phyloP scores from a whole-genome alignment of 2,113 vertebrate species.

The Ammospiza nelsoni region DNA sequence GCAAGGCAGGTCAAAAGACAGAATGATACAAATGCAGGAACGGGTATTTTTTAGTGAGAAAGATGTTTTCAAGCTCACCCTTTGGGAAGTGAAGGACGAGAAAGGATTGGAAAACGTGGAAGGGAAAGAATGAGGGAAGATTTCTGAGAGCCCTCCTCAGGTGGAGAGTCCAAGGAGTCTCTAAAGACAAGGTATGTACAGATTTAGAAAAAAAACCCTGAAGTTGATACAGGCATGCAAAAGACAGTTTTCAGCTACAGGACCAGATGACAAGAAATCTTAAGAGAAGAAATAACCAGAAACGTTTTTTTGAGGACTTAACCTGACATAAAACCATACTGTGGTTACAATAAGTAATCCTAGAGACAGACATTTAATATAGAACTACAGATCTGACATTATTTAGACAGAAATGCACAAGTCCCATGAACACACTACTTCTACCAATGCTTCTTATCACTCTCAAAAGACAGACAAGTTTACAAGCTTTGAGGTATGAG shows the following conservation, averaged over 20 bases:
- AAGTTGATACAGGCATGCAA: neutral
- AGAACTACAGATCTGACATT: neutral
- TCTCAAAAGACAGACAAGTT: neutral
- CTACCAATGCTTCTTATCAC: neutral
- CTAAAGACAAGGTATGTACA: conserved; percentile 76
- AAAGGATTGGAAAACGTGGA: conserved; percentile 91
- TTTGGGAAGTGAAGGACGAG: conserved; percentile 88
- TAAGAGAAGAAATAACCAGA: neutral
- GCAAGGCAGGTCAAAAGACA: neutral
- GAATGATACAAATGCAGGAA: neutral
- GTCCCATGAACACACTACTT: neutral
- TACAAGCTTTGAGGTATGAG: neutral
- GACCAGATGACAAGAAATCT: neutral
- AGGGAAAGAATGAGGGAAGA: conserved; percentile 89
- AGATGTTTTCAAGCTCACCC: conserved; percentile 83
- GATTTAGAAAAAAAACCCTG: conserved; percentile 7
- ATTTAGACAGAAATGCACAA: neutral
- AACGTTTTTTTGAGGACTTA: neutral
- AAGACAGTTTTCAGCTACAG: neutral
- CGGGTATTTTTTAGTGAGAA: neutral
- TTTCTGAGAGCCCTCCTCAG: conserved; percentile 88
- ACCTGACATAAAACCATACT: neutral
- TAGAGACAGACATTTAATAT: neutral
- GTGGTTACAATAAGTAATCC: neutral
- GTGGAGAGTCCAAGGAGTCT: conserved; percentile 83